phyloP scores from a whole-genome alignment of 2,113 vertebrate species.

The Semicossyphus pulcher region DNA sequence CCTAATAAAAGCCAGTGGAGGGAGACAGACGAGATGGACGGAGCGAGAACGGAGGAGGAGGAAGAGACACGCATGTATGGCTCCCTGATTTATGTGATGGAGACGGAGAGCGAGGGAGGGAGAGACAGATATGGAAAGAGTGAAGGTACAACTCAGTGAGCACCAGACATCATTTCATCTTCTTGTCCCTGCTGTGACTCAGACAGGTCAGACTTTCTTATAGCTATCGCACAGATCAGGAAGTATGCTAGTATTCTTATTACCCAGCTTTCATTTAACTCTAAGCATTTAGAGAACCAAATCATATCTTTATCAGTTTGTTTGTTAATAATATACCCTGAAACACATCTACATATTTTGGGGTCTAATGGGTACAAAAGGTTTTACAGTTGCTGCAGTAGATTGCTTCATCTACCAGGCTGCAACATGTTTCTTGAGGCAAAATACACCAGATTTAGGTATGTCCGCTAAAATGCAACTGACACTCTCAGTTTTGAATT shows the following conservation, averaged over 20 bases:
- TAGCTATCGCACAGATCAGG: not conserved
- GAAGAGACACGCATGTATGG: conserved; percentile 51
- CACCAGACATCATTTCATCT: conserved; percentile 32
- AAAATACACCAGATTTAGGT: too few relatives aligned
- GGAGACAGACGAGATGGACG: conserved; percentile 49
- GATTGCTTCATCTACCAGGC: too few relatives aligned
- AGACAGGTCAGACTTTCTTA: not conserved
- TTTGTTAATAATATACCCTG: too few relatives aligned
- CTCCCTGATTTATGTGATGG: conserved; percentile 67
- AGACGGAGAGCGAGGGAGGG: conserved; percentile 17
- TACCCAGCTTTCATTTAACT: too few relatives aligned
- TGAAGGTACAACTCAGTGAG: conserved; percentile 26
- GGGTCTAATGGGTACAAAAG: too few relatives aligned
- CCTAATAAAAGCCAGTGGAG: conserved; percentile 73
- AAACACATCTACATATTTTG: too few relatives aligned
- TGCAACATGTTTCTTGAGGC: too few relatives aligned
- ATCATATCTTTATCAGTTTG: too few relatives aligned
- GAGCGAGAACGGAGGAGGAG: conserved; percentile 49
- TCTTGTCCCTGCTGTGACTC: conserved; percentile 27
- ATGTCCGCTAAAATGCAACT: too few relatives aligned
- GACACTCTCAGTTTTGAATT: too few relatives aligned
- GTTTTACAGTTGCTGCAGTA: too few relatives aligned
- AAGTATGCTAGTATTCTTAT: not conserved
- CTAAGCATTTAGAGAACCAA: too few relatives aligned
- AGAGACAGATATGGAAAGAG: conserved; percentile 14